These are phyloP conservation scores for Vespertilio murinus DNA, from an alignment of 2,797 vertebrate species.

Conservation along the genomic window DNA sequence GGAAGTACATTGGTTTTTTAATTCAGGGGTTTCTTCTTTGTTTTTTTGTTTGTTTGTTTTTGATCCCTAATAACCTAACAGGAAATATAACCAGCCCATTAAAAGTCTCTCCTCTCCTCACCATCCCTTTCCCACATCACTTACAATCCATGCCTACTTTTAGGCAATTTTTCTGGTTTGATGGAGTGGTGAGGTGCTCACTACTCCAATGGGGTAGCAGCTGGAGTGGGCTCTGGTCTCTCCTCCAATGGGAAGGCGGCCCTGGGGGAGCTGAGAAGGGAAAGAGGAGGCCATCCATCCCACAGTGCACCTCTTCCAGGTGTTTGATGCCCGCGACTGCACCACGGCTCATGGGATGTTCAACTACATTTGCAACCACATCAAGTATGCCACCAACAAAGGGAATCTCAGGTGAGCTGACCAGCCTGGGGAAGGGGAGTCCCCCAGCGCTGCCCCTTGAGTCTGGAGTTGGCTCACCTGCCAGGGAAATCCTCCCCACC, in stretches of 20 bases:
- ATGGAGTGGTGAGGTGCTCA: background rate
- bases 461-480: background rate
- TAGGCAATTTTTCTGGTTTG: background rate
- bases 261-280: accelerated
- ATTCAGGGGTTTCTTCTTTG: background rate
- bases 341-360: slow-evolving; percentile 98
- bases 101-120: background rate
- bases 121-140: background rate
- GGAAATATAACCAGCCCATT: background rate
- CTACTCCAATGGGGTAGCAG: background rate
- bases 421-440: background rate
- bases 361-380: slow-evolving; percentile 99
- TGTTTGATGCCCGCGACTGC: slow-evolving; percentile 98
- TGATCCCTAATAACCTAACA: background rate
- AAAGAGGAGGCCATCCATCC: accelerated
- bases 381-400: slow-evolving; percentile 99
- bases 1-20: background rate
- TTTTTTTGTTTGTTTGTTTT: background rate
- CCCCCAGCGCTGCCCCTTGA: accelerated
- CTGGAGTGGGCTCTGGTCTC: background rate
- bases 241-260: background rate
- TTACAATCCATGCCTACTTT: background rate
- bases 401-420: slow-evolving; percentile 94
- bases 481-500: background rate
- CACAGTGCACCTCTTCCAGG: slow-evolving; percentile 82